Base-by-base conservation (phyloP, 2,797 vertebrate genomes). In the Denticeps clupeoides region DNA sequence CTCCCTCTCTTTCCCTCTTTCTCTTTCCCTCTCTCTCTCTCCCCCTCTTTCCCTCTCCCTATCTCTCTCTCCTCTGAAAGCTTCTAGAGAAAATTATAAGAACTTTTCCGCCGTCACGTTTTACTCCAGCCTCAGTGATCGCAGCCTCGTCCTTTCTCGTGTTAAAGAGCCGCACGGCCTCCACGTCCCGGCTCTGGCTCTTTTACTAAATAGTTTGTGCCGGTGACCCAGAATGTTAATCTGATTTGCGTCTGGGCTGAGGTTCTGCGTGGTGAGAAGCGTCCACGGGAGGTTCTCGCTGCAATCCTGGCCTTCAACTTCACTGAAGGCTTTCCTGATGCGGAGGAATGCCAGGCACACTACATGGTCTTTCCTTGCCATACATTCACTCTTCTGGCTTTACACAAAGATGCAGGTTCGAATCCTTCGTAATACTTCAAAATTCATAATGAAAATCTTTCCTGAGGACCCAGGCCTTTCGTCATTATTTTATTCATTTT, bases 281-380 rank as follows among this genome's bases (percentile, higher is more conserved):
- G 46, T 22, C 45, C 18, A 53, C 50, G 63, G 56, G 68, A 60
- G 64, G 55, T 61, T 32, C 57, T 47, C 27, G 49, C 48, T 8
- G 49, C 31, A 49, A 35, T 24, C 45, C 59, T 58, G 51, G 41
- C 61, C 33, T 53, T 59, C 60, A 67, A 63, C 58, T 71, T 67
- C 28, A 64, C 26, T 6, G 49, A 55, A 44, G 49, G 49, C 47
- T 60, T 38, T 49, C 46, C 15, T 57, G 64, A 61, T 70, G 55
- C 63, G 60, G 45, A 52, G 69, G 72, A 72, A 76, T 75, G 64
- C 40, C 19, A 51, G 44, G 55, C 44, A 44, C 22, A 54, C 53
- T 56, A 47, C 49, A 47, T 44, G 54, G 61, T 60, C 62, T 65
- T 50, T 54, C 58, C 59, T 56, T 47, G 29, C 29, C 29, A 32